A percentile compares a stretch with the other conserved stretches of the same genome.
Evolutionary conservation across 2,888 invertebrate species (phyloP).

Genomic region (Cheiracanthium punctorium): DNA sequence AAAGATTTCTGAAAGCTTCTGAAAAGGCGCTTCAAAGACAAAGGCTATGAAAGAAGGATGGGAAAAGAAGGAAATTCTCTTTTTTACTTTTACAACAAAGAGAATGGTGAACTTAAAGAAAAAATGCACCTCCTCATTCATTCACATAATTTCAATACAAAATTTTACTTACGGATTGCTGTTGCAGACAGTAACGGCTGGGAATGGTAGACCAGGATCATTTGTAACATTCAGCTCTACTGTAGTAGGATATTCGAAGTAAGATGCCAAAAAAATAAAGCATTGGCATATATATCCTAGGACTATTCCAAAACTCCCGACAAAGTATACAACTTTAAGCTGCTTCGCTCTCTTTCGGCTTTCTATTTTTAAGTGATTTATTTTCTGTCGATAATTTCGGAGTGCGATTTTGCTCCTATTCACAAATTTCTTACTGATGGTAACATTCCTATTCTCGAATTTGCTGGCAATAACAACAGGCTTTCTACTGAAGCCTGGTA

Average conservation of each 20-base stretch:
- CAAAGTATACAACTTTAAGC: conserved; percentile 9
- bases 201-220: conserved; percentile 35
- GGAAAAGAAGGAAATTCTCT: too few relatives aligned
- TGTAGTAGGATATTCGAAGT: conserved; percentile 43
- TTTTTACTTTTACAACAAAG: not conserved
- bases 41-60: not conserved
- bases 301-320: conserved; percentile 31
- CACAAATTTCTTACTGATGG: not conserved
- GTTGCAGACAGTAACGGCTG: conserved; percentile 61
- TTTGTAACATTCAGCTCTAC: conserved; percentile 54
- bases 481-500: not conserved
- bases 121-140: not conserved
- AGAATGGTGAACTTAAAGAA: not conserved
- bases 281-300: conserved; percentile 50
- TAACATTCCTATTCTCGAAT: not conserved
- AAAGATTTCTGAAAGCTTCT: not conserved
- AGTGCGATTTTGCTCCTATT: too few relatives aligned
- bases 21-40: not conserved
- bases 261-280: conserved; percentile 28
- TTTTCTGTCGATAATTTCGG: not conserved
- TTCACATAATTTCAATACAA: not conserved
- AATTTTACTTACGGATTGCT: conserved; percentile 58
- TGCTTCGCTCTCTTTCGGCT: too few relatives aligned
- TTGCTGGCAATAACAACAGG: not conserved
- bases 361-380: too few relatives aligned